phyloP scores from a whole-genome alignment of 2,888 invertebrate genomes.

The Hecatera dysodea region DNA sequence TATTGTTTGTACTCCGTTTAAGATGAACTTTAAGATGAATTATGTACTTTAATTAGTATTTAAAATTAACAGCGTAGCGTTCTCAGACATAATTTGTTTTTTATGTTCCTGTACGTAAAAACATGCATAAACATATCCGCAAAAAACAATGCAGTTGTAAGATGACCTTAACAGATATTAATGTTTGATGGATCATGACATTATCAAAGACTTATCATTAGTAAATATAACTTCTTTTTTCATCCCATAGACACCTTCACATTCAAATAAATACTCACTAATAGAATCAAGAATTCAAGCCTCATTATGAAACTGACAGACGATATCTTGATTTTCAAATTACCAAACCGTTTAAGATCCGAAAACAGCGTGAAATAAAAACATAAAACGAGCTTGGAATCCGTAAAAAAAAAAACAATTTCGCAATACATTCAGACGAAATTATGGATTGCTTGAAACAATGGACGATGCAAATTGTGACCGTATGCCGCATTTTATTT shows the following conservation, averaged over 20 bases:
- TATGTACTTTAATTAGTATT: conserved; percentile 33
- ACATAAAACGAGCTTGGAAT: conserved; percentile 70
- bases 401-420: conserved; percentile 74
- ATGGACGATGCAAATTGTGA: conserved; percentile 88
- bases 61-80: conserved; percentile 12
- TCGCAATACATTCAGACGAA: conserved; percentile 79
- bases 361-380: conserved; percentile 67
- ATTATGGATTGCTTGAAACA: conserved; percentile 85
- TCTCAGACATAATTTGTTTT: neutral
- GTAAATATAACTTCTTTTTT: conserved; percentile 31
- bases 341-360: conserved; percentile 32
- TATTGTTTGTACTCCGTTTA: neutral
- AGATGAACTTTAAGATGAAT: conserved; percentile 24
- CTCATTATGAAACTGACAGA: conserved; percentile 34
- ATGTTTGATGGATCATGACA: conserved; percentile 62
- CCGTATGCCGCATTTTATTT: conserved; percentile 78
- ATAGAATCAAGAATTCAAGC: conserved; percentile 14
- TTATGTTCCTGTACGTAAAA: neutral
- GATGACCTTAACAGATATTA: conserved; percentile 61
- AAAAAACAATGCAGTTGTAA: conserved; percentile 40
- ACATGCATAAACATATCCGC: neutral
- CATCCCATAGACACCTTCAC: conserved; percentile 39
- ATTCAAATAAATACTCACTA: conserved; percentile 23
- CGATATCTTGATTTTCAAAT: conserved; percentile 51
- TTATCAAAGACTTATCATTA: conserved; percentile 49